Conservation (phyloP, 2,113 vertebrate species). For the Romanogobio albipinnatus region DNA sequence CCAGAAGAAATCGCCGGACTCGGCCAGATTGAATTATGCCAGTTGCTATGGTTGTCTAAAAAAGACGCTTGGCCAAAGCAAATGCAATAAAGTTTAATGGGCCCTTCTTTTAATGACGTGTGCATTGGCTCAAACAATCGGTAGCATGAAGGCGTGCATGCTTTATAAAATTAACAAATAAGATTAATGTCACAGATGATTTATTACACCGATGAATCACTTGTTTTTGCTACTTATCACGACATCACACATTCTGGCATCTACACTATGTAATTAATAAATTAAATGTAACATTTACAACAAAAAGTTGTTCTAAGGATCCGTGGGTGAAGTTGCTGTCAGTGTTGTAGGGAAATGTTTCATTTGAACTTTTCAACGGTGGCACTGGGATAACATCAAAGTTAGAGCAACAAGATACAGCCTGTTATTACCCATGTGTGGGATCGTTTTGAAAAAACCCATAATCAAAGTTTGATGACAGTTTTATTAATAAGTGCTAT, state of each 20-base stretch:
- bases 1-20: slow-evolving; percentile 31
- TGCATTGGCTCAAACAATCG: slow-evolving; percentile 2
- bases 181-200: not conserved
- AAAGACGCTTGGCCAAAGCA: slow-evolving; percentile 33
- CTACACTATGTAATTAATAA: not conserved
- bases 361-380: not conserved
- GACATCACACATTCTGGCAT: not conserved
- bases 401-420: slow-evolving; percentile 5
- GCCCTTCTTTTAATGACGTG: slow-evolving; percentile 8
- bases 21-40: slow-evolving; percentile 14
- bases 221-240: not conserved
- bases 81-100: slow-evolving; percentile 44
- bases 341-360: slow-evolving; percentile 18
- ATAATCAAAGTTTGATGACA: slow-evolving; percentile 34
- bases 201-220: not conserved
- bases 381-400: not conserved
- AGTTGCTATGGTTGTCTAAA: slow-evolving; percentile 2
- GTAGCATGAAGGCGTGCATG: not conserved
- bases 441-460: slow-evolving; percentile 12
- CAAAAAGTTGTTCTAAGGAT: not conserved
- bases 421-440: slow-evolving; percentile 43
- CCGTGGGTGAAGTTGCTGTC: slow-evolving; percentile 14
- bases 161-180: slow-evolving; percentile 6
- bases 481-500: slow-evolving; percentile 42
- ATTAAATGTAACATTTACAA: slow-evolving; percentile 16